These are phyloP conservation scores for Heliconius himera DNA, from an alignment of 1,140 invertebrate genomes.

Conservation along the genomic window DNA sequence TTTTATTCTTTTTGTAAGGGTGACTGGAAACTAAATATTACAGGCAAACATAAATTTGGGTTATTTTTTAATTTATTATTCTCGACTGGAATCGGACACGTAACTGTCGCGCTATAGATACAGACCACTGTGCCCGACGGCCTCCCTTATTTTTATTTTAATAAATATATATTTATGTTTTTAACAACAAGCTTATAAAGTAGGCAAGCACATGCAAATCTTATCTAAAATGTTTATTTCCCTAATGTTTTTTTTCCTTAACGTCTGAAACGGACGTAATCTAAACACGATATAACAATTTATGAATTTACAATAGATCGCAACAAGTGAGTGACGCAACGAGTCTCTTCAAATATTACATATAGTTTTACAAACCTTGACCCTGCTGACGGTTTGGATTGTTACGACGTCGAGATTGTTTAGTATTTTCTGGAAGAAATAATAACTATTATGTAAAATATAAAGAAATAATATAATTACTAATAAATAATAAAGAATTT, in stretches of 20 bases:
- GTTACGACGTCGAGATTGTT: slow-evolving; percentile 39
- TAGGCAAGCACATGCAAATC: not conserved
- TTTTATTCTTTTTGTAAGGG: slow-evolving; percentile 50
- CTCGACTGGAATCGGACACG: too few species aligned
- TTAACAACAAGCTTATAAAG: too few species aligned
- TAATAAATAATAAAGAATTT: not conserved
- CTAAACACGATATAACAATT: not conserved
- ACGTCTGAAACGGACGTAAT: not conserved
- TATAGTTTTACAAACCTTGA: slow-evolving; percentile 49
- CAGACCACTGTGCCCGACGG: too few species aligned
- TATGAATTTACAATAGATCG: not conserved
- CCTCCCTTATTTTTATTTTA: too few species aligned
- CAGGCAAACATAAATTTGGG: not conserved
- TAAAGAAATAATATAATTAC: slow-evolving; percentile 9
- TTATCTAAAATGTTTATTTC: not conserved
- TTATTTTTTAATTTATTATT: not conserved
- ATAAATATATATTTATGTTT: too few species aligned
- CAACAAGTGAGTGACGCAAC: slow-evolving; percentile 32
- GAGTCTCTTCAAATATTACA: slow-evolving; percentile 5
- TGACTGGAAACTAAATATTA: slow-evolving; percentile 46
- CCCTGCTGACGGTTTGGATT: slow-evolving; percentile 32
- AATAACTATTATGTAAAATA: slow-evolving; percentile 2
- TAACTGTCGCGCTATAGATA: too few species aligned
- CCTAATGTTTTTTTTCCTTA: not conserved
- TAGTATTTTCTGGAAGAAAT: slow-evolving; percentile 37